phyloP scores from a whole-genome alignment of 2,888 invertebrate genomes.

The Troides helena region DNA sequence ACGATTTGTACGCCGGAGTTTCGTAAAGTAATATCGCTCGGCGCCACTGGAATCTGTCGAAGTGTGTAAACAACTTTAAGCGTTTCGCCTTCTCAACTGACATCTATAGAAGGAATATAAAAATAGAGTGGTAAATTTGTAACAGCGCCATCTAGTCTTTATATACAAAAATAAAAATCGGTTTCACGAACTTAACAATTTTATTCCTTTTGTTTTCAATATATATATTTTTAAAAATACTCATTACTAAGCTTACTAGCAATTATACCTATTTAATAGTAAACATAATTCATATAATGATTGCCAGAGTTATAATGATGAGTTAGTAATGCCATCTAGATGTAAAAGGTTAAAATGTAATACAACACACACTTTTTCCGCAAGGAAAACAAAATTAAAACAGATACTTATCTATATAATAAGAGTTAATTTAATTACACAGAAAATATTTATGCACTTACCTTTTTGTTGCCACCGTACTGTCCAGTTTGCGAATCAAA shows the following conservation, averaged over 20 bases:
- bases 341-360: no score
- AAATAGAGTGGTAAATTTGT: background rate
- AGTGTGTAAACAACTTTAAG: slow-evolving; percentile 17
- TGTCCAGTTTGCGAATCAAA: slow-evolving; percentile 19
- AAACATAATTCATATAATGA: no score
- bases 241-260: no score
- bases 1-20: slow-evolving; percentile 83
- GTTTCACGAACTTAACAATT: no score
- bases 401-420: no score
- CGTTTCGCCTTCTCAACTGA: slow-evolving; percentile 33
- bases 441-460: background rate
- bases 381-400: no score
- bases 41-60: slow-evolving; percentile 85
- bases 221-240: no score
- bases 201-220: no score
- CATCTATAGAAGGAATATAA: slow-evolving; percentile 43
- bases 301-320: no score
- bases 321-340: no score
- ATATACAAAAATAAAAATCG: background rate
- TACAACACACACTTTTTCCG: no score
- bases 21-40: slow-evolving; percentile 88
- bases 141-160: slow-evolving; percentile 36
- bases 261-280: no score
- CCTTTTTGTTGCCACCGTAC: background rate
- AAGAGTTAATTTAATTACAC: background rate